Evolutionary conservation across 2,113 vertebrate genomes (phyloP), one percentile per base, ranked within the genome.

Genomic region (Eonycteris spelaea): DNA sequence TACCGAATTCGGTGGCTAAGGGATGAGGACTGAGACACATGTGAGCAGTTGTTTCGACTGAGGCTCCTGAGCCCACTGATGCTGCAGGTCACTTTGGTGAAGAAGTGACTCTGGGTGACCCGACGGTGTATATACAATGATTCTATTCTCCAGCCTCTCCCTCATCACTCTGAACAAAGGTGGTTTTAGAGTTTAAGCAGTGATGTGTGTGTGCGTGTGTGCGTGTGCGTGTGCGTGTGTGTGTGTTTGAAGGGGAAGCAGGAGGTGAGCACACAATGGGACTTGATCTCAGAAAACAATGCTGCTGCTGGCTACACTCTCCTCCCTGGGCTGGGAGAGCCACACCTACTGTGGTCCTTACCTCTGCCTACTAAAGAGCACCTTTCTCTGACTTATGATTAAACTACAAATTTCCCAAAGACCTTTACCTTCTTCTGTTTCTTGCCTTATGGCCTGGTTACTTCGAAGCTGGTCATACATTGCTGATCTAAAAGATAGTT

Each of bases 401-500:
- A 65, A 84, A 22, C 35, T 48, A 5, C 9, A 82, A 33, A 74
- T 86, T 59, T 11, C 84, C 67, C 35, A 68, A 26, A 91, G 38
- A 79, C 5, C 14, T 83, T 57, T 35, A 48, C 16, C 57, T 89
- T 12, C 65, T 67, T 80, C 45, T 71, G 6, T 92, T 22, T 30
- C 7, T 33, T 84, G 28, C 30, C 7, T 61, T 24, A 55, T 53
- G 18, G 33, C n/a, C 63, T 43, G 6, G 19, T 84, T 65, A 21
- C 48, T 77, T 87, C 63, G 87, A 85, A 87, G 22, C 51, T 71
- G n/a, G 15, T 70, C 33, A 26, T 24, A 53, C 16, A 40, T 0
- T 79, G 45, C 19, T 79, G 74, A 67, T 55, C 38, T 59, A 87
- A 95, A 96, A 79, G 53, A 14, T 26, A 82, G 78, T 63, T 74